These are phyloP conservation scores for Holothuria leucospilota DNA, from an alignment of 53 echinoderm and acorn worm genomes.

Conservation along the genomic window DNA sequence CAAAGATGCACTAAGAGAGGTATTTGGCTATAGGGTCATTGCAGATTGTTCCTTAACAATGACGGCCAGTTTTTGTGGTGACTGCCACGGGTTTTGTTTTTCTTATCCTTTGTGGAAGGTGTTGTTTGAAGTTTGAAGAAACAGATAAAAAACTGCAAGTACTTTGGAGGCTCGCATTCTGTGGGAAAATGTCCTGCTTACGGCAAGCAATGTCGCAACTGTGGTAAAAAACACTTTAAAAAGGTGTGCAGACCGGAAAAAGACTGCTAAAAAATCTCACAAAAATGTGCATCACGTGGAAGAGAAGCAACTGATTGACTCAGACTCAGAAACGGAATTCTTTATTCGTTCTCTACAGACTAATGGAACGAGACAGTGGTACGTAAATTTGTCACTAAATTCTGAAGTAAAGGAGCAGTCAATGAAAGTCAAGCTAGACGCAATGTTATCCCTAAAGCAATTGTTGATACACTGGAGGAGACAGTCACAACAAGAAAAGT, in stretches of 20 bases:
- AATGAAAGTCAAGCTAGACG: slow-evolving; percentile 58
- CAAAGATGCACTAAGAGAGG: too few species aligned
- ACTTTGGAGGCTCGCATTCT: slow-evolving; percentile 44
- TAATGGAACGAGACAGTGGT: background rate
- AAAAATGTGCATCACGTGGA: too few species aligned
- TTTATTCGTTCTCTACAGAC: background rate
- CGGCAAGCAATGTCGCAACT: slow-evolving; percentile 45
- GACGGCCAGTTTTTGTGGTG: too few species aligned
- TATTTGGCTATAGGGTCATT: too few species aligned
- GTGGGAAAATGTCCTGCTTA: slow-evolving; percentile 45
- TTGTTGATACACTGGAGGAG: slow-evolving; percentile 4
- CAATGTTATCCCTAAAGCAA: slow-evolving; percentile 34
- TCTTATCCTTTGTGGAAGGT: too few species aligned
- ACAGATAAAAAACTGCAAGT: slow-evolving; percentile 12
- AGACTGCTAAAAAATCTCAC: background rate
- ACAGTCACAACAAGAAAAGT: slow-evolving; percentile 25
- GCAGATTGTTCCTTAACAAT: too few species aligned
- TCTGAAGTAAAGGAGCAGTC: background rate
- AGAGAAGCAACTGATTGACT: background rate
- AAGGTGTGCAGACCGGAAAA: slow-evolving; percentile 12
- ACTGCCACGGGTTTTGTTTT: too few species aligned
- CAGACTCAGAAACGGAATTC: background rate
- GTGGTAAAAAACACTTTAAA: slow-evolving; percentile 39
- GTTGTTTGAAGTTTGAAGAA: background rate
- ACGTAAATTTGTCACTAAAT: slow-evolving; percentile 36